Evolutionary conservation across 2,888 invertebrate genomes (phyloP).

Genomic region (Dryocosmus kuriphilus): DNA sequence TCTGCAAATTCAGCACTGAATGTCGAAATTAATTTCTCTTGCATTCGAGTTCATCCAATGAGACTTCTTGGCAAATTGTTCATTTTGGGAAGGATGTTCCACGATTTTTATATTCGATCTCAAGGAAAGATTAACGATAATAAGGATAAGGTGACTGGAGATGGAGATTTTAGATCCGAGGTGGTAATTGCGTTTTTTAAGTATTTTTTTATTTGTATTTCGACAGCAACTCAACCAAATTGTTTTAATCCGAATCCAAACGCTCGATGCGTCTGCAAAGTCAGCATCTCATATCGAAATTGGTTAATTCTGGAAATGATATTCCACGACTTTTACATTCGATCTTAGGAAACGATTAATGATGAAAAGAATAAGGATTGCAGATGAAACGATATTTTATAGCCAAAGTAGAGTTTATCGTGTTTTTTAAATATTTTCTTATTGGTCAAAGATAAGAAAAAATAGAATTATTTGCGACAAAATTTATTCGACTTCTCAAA

Average conservation of each 20-base stretch:
- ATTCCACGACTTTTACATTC: not conserved
- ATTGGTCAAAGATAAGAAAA: no score
- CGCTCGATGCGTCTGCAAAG: not conserved
- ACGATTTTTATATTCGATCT: not conserved
- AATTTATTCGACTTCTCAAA: no score
- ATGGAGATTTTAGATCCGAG: not conserved
- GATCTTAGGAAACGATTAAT: not conserved
- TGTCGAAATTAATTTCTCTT: slow-evolving; percentile 13
- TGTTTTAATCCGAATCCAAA: slow-evolving; percentile 33
- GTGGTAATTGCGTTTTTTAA: not conserved
- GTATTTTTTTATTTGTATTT: no score
- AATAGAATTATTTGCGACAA: no score
- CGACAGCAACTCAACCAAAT: slow-evolving; percentile 23
- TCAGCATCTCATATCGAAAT: slow-evolving; percentile 8
- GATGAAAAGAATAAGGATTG: no score
- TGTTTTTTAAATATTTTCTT: no score
- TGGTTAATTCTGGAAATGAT: not conserved
- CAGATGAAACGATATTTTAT: no score
- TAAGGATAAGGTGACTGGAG: no score
- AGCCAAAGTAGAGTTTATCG: not conserved
- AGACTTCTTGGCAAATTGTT: not conserved
- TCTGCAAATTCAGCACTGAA: slow-evolving; percentile 1
- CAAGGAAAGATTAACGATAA: not conserved
- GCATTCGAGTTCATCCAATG: not conserved
- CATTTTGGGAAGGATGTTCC: not conserved